Conservation (phyloP, 2,888 invertebrate species). For the Hypselothyrea guttata region DNA sequence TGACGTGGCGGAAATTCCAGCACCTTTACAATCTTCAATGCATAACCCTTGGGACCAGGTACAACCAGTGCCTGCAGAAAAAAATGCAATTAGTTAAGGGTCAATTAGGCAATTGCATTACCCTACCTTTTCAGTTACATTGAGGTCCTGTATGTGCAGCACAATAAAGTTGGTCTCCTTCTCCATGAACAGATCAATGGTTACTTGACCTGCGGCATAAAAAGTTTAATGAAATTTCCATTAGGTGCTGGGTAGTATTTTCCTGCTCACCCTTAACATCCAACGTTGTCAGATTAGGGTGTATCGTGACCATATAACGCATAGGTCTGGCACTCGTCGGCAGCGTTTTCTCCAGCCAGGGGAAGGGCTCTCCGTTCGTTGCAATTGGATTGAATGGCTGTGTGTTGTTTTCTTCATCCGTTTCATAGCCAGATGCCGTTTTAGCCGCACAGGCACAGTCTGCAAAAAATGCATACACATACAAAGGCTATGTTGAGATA, state of each 20-base stretch:
- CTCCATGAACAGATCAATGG: conserved; percentile 92
- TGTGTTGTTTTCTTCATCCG: conserved; percentile 86
- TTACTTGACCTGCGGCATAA: conserved; percentile 88
- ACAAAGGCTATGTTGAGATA: conserved; percentile 28
- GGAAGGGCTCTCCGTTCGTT: conserved; percentile 89
- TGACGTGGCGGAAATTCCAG: conserved; percentile 92
- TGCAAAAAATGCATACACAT: conserved; percentile 78
- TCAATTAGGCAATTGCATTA: too few species aligned
- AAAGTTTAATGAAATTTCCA: conserved; percentile 17
- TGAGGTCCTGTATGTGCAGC: conserved; percentile 92
- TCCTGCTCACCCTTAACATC: conserved; percentile 90
- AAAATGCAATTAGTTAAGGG: conserved; percentile 26
- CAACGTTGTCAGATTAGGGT: conserved; percentile 95
- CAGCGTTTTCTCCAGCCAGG: conserved; percentile 89
- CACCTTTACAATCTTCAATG: conserved; percentile 87
- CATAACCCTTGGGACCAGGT: conserved; percentile 85
- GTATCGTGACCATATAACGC: conserved; percentile 93
- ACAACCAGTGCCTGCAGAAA: conserved; percentile 83
- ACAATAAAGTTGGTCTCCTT: conserved; percentile 92
- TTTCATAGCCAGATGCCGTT: conserved; percentile 85
- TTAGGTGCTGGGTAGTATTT: conserved; percentile 12
- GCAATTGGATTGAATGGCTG: conserved; percentile 86
- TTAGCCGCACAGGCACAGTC: conserved; percentile 88
- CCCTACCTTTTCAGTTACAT: conserved; percentile 89
- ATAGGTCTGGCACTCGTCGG: conserved; percentile 90